Evolutionary conservation across 2,888 invertebrate genomes (phyloP).

Genomic region (Ypsolopha scabrella): DNA sequence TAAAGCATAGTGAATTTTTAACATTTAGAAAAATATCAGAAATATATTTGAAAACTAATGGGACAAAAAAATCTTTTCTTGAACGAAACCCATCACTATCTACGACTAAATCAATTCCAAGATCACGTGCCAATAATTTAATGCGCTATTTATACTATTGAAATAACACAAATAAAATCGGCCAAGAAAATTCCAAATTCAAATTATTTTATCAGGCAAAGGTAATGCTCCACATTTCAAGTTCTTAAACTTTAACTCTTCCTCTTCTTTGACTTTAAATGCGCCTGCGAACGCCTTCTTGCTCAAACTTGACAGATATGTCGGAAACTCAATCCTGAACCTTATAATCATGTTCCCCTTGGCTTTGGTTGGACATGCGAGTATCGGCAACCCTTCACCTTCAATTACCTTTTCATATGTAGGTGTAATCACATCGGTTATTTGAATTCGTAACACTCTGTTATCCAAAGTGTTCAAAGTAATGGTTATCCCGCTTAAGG

Average conservation of each 20-base stretch:
- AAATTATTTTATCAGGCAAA: slow-evolving; percentile 7
- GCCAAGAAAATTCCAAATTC: not conserved
- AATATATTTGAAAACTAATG: too few relatives aligned
- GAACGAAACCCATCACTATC: too few relatives aligned
- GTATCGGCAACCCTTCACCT: slow-evolving; percentile 80
- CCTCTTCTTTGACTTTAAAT: slow-evolving; percentile 40
- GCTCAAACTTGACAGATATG: slow-evolving; percentile 50
- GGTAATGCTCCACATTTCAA: slow-evolving; percentile 45
- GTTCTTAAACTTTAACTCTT: slow-evolving; percentile 42
- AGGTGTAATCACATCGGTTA: slow-evolving; percentile 79
- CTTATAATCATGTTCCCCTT: slow-evolving; percentile 78
- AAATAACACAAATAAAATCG: too few relatives aligned
- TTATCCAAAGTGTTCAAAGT: slow-evolving; percentile 78
- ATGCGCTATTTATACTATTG: too few relatives aligned
- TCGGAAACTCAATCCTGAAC: slow-evolving; percentile 67
- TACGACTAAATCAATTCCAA: too few relatives aligned
- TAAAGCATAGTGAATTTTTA: too few relatives aligned
- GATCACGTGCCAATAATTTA: too few relatives aligned
- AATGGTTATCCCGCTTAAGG: slow-evolving; percentile 77
- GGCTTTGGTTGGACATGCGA: slow-evolving; percentile 68
- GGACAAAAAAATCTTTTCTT: too few relatives aligned
- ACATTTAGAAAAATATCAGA: too few relatives aligned
- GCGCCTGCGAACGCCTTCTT: slow-evolving; percentile 51
- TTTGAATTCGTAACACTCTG: slow-evolving; percentile 74
- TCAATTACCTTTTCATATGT: slow-evolving; percentile 76